Evolutionary conservation across 1,140 invertebrate genomes (phyloP).

Genomic region (Akabosia matsudoensis): DNA sequence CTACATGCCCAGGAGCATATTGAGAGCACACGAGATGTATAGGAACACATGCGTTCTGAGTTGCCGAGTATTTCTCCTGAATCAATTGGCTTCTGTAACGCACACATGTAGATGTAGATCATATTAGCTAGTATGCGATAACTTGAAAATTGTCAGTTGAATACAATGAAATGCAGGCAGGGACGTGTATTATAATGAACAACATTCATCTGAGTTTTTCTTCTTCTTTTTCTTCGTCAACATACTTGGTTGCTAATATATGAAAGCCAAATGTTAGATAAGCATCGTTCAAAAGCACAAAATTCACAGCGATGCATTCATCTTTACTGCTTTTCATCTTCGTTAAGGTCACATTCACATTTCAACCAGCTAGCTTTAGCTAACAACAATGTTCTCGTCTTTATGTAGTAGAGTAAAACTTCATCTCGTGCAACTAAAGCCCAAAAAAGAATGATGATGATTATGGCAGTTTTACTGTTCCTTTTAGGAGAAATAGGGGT

Average conservation of each 20-base stretch:
- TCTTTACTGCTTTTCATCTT: not conserved
- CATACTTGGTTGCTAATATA: not conserved
- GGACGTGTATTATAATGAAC: not conserved
- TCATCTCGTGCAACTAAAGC: too few species aligned
- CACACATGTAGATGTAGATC: too few species aligned
- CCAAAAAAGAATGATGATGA: too few species aligned
- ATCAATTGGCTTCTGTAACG: not conserved
- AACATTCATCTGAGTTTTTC: not conserved
- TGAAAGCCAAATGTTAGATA: not conserved
- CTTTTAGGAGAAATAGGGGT: not conserved
- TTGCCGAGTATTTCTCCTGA: not conserved
- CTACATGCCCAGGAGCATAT: too few species aligned
- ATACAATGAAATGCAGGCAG: not conserved
- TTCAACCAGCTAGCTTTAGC: too few species aligned
- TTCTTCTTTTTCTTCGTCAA: not conserved
- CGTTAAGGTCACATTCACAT: not conserved
- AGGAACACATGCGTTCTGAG: too few species aligned
- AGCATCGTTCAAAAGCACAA: not conserved
- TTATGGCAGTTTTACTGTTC: not conserved
- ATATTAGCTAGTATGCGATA: not conserved
- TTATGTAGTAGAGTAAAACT: too few species aligned
- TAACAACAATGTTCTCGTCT: constrained; percentile 6
- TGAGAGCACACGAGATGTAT: too few species aligned
- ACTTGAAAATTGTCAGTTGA: not conserved
- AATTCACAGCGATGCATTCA: not conserved